Base-by-base conservation (phyloP, 2,113 vertebrate genomes). In the Turnix velox region DNA sequence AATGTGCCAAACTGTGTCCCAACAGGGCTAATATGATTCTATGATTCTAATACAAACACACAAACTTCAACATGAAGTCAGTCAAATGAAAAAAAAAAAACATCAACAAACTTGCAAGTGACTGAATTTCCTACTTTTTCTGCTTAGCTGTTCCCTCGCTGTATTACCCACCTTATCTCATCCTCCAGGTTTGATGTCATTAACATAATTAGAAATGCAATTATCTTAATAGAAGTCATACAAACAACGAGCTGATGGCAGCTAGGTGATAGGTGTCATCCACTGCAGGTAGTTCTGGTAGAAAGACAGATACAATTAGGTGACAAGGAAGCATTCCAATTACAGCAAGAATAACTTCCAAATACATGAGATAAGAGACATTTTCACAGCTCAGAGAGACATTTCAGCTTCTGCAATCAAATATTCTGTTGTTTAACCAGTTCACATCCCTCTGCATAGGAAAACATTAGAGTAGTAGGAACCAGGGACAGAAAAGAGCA, bases 11-110 rank as follows among this genome's bases (percentile, higher is more conserved):
- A 97, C 95, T 96, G 33, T 73, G 84, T 98, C 98, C 98, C 98
- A 95, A 83, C 84, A 98, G 98, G 97, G 89, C 97, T 97, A 98
- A n/a, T n/a, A n/a, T n/a, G n/a, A n/a, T n/a, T n/a, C n/a, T n/a
- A n/a, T n/a, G n/a, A n/a, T n/a, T n/a, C n/a, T n/a, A n/a, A 98
- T 91, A 96, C 79, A 98, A 98, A 98, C 97, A 98, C 62, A 58
- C 48, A 85, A 85, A 87, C 97, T 97, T 97, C 96, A 97, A 97
- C 98, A 97, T 96, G 97, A 98, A 98, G 97, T 97, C 96, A 97
- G 96, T 88, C 97, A 97, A 97, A 96, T 18, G 37, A 58, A 83
- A 74, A 30, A 37, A 13, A 43, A 22, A 8, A 74, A 94, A 95
- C 54, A 40, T 93, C 91, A 96, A 94, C n/a, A 48, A 93, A 95